Conservation (phyloP, 1,140 invertebrate genomes). For the Neodiprion fabricii region DNA sequence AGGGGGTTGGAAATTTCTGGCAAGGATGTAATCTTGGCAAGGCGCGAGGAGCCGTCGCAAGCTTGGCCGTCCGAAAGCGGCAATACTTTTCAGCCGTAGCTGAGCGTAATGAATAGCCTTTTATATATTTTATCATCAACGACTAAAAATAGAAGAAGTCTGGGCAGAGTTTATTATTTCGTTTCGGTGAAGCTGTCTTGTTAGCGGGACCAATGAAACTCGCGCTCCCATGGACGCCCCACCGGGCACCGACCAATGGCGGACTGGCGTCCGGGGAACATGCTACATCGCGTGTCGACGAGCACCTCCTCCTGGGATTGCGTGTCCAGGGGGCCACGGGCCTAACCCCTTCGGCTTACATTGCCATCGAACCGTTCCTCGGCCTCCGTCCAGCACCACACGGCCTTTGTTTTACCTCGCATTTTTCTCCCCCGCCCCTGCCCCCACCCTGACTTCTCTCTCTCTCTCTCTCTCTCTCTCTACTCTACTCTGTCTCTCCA, state of each 20-base stretch:
- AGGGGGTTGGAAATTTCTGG: too few relatives aligned
- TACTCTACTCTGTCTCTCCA: background rate
- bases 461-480: background rate
- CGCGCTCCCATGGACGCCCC: conserved; percentile 55
- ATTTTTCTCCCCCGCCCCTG: background rate
- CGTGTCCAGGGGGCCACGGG: conserved; percentile 29
- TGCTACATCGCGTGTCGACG: conserved; percentile 59
- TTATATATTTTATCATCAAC: conserved; percentile 52
- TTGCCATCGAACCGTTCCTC: conserved; percentile 19
- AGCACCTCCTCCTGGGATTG: conserved; percentile 53
- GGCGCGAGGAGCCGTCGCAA: too few relatives aligned
- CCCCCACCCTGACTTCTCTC: background rate
- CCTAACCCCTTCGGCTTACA: conserved; percentile 25
- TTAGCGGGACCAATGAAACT: conserved; percentile 56
- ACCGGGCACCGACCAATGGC: conserved; percentile 47
- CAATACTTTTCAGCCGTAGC: conserved; percentile 30
- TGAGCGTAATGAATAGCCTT: conserved; percentile 42
- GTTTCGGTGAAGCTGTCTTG: conserved; percentile 55
- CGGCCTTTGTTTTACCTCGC: background rate
- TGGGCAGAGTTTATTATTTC: conserved; percentile 56
- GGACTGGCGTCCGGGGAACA: conserved; percentile 39
- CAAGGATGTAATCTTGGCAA: too few relatives aligned
- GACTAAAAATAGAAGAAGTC: conserved; percentile 16
- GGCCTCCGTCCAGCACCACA: background rate
- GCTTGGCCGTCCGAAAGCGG: conserved; percentile 14